Percentiles rank a stretch among this genome's conserved stretches.
These are phyloP conservation scores for Calidris pygmaea DNA, from an alignment of 2,113 vertebrate species.

Conservation along the genomic window DNA sequence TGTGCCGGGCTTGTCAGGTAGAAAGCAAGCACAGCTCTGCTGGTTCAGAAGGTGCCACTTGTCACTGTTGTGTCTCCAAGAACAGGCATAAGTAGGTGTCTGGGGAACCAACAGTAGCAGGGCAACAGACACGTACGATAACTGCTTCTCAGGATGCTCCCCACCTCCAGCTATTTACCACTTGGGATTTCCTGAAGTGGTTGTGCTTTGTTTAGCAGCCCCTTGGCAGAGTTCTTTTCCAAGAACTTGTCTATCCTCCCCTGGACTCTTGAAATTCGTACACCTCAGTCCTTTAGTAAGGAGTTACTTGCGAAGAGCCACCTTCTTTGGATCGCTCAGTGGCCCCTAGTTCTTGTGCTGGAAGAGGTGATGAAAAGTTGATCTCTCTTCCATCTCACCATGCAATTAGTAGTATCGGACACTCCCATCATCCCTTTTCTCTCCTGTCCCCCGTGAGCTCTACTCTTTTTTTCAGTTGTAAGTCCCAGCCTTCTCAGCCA, in stretches of 20 bases:
- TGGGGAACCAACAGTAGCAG: not conserved
- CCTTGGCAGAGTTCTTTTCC: not conserved
- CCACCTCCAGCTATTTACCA: not conserved
- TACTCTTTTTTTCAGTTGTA: not conserved
- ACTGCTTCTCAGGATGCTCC: not conserved
- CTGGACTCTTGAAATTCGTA: not conserved
- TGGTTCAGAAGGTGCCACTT: not conserved
- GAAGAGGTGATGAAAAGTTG: not conserved
- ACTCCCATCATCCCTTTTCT: not conserved
- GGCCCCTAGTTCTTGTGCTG: not conserved
- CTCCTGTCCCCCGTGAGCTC: not conserved
- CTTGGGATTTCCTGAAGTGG: not conserved
- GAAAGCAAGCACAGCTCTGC: not conserved
- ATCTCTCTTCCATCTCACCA: not conserved
- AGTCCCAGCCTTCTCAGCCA: not conserved
- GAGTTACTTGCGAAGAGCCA: not conserved
- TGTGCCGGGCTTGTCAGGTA: not conserved
- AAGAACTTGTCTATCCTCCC: not conserved
- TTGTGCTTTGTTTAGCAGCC: not conserved
- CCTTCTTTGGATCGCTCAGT: not conserved
- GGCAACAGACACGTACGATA: not conserved
- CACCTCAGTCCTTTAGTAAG: not conserved
- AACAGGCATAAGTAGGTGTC: not conserved
- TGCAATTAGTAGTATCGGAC: not conserved
- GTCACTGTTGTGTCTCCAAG: not conserved